Evolutionary conservation across 2,888 invertebrate genomes (phyloP), one percentile per base, ranked within the genome.

Genomic region (Amblyjoppa fuscipennis): DNA sequence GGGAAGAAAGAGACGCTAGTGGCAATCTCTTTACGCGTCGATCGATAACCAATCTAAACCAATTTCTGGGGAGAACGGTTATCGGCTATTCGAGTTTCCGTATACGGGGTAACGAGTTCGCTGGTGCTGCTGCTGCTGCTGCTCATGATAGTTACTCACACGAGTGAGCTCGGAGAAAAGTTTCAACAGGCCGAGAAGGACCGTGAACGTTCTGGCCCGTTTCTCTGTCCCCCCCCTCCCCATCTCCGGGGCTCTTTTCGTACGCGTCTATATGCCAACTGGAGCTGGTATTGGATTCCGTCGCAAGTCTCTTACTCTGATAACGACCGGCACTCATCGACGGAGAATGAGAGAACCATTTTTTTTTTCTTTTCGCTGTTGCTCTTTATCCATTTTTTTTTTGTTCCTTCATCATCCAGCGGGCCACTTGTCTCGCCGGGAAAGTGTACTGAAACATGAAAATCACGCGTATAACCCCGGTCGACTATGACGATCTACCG

Each of bases 1-100:
- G 61, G 20, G 69, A 69, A 76, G 73, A 83, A 80, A 80, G 80
- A 83, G 80, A 73, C 53, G 70, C 41, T 61, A 83, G 85, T 85
- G 85, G 85, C 85, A 85, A 85, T 85, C 83, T 85, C 83, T 85
- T 85, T 85, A 85, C 85, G 76, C 85, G 68, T 81, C 85, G 83
- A 85, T 85, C 85, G 85, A 85, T 85, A 85, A 85, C 85, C 85
- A 85, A 85, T 85, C 85, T 85, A 85, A 85, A 85, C 85, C 85
- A 85, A 85, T 85, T 85, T 85, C 85, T 83, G 85, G 20, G 82
- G 85, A 83, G 85, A 85, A 85, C 85, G 85, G 85, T 85, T 85
- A 85, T 85, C 83, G 85, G 80, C 83, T 77, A 85, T 85, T 83
- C 80, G 85, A 83, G 73, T 80, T 83, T 74, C 77, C 82, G 82